Base-by-base conservation (phyloP, 2,888 invertebrate species). In the Tetranychus truncatus region DNA sequence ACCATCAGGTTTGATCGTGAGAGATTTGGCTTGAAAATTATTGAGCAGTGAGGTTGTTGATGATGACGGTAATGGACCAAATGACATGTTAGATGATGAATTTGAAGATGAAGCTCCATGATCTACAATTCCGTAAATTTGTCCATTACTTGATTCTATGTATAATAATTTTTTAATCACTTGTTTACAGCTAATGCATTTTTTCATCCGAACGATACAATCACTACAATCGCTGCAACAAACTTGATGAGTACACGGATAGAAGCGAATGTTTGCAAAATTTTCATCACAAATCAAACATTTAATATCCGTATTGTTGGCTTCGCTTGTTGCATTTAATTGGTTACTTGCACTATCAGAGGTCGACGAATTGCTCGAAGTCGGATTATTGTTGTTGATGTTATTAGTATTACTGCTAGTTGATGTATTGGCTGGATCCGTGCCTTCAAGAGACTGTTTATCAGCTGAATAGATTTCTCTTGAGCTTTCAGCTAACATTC, bases 201-300 rank as follows among this genome's bases (percentile, higher is more conserved):
- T 89, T 81, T 89, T 90, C 88, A 91, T 89, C 74, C 89, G 85
- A 20, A 87, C 84, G 74, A 89, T 88, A 81, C 91, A 91, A 77
- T 89, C 89, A 79, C 87, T 87, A 81, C 91, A 91, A 77, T 89
- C 89, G 79, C 87, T 87, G 81, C 91, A 91, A 0, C 88, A 88
- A 5, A 89, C 87, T 80, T 86, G 86, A 82, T 91, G 90, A 74
- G 86, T 86, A 81, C 91, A 91, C 0, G 91, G 90, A 80, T 88
- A 87, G 80, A 91, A 87, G 75, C 84, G 84, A 5, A 89, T 87
- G 77, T 86, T 86, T 5, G 87, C 85, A 7, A 79, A 78, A 72
- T 86, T 82, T 81, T 90, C 90, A 67, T 88, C 87, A 81, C 91
- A 91, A 6, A 91, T 87, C 74, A 87, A 84, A 82, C 90, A 90